A percentile compares a stretch with the other conserved stretches of the same genome.
Conservation (phyloP, 2,888 invertebrate species). For the Harmothoe impar region DNA sequence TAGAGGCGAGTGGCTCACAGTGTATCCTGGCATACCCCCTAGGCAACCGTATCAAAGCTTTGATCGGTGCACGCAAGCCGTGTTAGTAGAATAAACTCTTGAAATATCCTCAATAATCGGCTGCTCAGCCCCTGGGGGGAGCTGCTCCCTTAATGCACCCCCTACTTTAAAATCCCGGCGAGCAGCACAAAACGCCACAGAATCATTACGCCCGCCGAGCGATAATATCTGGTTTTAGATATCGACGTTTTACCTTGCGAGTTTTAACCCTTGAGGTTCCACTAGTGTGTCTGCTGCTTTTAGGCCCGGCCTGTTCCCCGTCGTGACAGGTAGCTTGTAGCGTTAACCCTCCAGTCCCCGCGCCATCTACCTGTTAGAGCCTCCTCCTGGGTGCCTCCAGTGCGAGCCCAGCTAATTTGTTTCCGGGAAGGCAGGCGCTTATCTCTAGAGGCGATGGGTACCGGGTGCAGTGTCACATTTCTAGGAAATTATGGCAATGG, state of each 20-base stretch:
- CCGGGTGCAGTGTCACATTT: too few species aligned
- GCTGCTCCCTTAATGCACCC: too few species aligned
- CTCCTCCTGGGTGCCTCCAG: not conserved
- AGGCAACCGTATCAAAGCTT: not conserved
- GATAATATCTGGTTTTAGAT: conserved; percentile 15
- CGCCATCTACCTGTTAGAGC: not conserved
- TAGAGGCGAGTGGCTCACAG: not conserved
- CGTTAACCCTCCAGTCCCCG: not conserved
- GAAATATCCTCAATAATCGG: not conserved
- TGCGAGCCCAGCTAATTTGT: not conserved
- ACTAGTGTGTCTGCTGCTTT: not conserved
- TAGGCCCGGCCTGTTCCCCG: not conserved
- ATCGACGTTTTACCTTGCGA: conserved; percentile 1
- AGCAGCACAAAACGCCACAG: not conserved
- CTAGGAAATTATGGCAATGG: too few species aligned
- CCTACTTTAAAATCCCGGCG: too few species aligned
- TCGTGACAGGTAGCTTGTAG: conserved; percentile 7
- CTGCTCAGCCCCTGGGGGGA: not conserved
- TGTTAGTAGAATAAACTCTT: conserved; percentile 11
- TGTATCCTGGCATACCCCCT: conserved; percentile 3
- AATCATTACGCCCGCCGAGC: not conserved
- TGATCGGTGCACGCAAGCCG: not conserved
- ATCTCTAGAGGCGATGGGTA: not conserved
- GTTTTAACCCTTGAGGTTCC: conserved; percentile 17
- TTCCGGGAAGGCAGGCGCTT: conserved; percentile 41